Conservation (phyloP, 1,140 invertebrate species). For the Yoshiicerus persimilis region DNA sequence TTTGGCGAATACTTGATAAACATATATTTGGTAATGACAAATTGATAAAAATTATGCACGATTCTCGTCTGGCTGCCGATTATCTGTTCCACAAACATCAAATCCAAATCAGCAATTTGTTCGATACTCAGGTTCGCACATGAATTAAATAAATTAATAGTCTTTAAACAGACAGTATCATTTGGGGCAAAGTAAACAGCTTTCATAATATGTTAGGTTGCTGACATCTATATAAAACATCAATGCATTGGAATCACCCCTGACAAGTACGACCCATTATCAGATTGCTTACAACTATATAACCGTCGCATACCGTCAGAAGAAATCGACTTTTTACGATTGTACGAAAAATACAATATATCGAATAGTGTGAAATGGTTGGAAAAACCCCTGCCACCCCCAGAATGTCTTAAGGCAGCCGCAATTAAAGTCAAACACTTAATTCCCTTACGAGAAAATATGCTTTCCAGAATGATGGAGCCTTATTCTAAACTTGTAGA, state of each 20-base stretch:
- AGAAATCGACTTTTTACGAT: constrained; percentile 37
- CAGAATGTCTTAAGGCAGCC: constrained; percentile 28
- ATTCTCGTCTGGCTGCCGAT: constrained; percentile 30
- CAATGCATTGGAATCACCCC: not conserved
- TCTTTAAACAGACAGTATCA: too few relatives aligned
- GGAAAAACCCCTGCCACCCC: constrained; percentile 28
- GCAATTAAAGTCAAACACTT: constrained; percentile 42
- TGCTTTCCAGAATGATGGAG: constrained; percentile 26
- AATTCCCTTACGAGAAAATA: constrained; percentile 27
- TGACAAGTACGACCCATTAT: not conserved
- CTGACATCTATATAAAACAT: constrained; percentile 17
- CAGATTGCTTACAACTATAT: constrained; percentile 29
- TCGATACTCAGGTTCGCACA: constrained; percentile 33
- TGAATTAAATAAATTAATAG: too few relatives aligned
- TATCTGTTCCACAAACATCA: constrained; percentile 30
- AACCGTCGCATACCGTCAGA: constrained; percentile 27
- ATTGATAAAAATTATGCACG: constrained; percentile 40
- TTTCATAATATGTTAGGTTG: constrained; percentile 16
- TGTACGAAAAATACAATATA: constrained; percentile 24
- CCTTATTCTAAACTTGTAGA: not conserved
- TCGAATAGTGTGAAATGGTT: not conserved
- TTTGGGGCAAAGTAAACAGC: too few relatives aligned
- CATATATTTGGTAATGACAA: constrained; percentile 27
- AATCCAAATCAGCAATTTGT: constrained; percentile 32
- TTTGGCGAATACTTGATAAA: constrained; percentile 31